Percentiles rank a stretch among this genome's conserved stretches.
Conservation (phyloP, 2,113 vertebrate genomes). For the Leptobrachium ailaonicum region DNA sequence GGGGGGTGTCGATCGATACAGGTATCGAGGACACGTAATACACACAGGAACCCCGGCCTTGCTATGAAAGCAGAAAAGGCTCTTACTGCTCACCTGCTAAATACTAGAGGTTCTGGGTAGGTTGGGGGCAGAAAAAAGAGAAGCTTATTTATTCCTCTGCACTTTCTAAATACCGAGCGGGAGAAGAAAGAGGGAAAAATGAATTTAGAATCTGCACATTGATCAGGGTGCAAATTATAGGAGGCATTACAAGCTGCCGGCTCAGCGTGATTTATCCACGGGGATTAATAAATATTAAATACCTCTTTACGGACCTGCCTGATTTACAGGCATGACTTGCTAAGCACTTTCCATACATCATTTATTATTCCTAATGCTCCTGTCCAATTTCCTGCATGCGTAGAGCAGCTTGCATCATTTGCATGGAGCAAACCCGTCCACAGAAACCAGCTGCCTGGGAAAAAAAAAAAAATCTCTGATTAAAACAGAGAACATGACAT, state of each 20-base stretch:
- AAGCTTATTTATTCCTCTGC: neutral
- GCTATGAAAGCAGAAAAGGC: too few relatives aligned
- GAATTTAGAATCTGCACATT: constrained; percentile 18
- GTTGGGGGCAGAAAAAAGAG: neutral
- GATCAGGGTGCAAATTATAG: constrained; percentile 34
- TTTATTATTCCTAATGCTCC: constrained; percentile 32
- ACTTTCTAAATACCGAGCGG: neutral
- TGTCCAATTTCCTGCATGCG: constrained; percentile 38
- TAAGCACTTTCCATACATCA: constrained; percentile 28
- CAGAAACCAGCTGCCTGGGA: neutral
- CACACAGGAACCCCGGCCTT: too few relatives aligned
- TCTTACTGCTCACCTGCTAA: neutral
- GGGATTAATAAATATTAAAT: constrained; percentile 48
- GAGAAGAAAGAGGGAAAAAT: neutral
- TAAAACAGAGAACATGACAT: neutral
- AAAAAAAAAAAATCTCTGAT: neutral
- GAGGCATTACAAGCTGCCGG: constrained; percentile 18
- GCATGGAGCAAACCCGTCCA: constrained; percentile 10
- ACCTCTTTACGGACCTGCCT: constrained; percentile 39
- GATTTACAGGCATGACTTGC: constrained; percentile 30
- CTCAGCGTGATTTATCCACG: constrained; percentile 35
- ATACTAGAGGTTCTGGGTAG: neutral
- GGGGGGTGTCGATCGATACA: too few relatives aligned
- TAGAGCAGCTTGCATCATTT: constrained; percentile 38
- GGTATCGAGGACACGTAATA: too few relatives aligned